A percentile compares a stretch with the other conserved stretches of the same genome.
Evolutionary conservation across 1,140 invertebrate species (phyloP).

Genomic region (Brachionus manjavacas): DNA sequence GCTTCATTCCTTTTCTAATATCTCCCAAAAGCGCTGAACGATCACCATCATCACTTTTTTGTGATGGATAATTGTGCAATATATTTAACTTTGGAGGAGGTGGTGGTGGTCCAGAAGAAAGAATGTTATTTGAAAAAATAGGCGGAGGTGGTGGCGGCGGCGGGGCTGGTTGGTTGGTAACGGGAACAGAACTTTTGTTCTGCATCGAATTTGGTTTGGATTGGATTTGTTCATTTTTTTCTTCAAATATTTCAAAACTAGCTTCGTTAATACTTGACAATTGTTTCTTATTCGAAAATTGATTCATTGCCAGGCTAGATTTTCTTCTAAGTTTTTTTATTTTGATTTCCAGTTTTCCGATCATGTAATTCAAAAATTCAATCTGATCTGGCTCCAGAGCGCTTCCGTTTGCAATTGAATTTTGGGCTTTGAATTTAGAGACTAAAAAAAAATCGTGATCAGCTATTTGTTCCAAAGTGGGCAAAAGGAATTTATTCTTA

Average conservation of each 20-base stretch:
- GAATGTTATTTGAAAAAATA: not conserved
- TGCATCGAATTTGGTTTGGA: not conserved
- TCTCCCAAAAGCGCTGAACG: constrained; percentile 69
- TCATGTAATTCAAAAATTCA: constrained; percentile 22
- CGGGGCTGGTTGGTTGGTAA: no score
- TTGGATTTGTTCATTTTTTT: constrained; percentile 44
- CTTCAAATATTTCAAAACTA: not conserved
- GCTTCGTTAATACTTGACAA: not conserved
- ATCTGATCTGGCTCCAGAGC: not conserved
- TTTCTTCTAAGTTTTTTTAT: not conserved
- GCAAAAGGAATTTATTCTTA: not conserved
- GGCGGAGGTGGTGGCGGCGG: constrained; percentile 44
- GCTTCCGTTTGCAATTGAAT: not conserved
- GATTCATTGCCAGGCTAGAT: not conserved
- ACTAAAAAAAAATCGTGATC: not conserved
- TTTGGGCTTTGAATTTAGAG: not conserved
- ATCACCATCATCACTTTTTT: constrained; percentile 57
- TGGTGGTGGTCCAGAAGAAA: constrained; percentile 39
- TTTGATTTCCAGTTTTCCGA: constrained; percentile 3
- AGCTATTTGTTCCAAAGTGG: constrained; percentile 6
- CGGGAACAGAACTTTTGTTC: not conserved
- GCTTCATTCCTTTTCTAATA: constrained; percentile 71
- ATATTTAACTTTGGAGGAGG: constrained; percentile 40
- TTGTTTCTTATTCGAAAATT: constrained; percentile 1
- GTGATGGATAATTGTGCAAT: not conserved